Base-by-base conservation (phyloP, 2,113 vertebrate genomes). In the Poeciliopsis occidentalis region DNA sequence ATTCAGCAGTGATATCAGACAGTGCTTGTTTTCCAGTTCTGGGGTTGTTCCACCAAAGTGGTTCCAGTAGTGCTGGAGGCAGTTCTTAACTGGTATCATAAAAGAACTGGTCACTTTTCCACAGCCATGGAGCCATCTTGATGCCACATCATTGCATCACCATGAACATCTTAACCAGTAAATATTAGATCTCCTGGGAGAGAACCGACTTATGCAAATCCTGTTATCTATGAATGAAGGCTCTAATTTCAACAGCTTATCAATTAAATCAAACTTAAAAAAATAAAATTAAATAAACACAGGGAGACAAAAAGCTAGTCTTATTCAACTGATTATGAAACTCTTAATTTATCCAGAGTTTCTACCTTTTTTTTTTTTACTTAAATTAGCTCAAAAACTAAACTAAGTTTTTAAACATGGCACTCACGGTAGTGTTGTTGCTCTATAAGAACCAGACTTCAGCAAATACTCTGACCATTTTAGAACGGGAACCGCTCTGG, bases 1-100 rank as follows among this genome's bases (percentile, higher is more conserved):
- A 66, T 67, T 76, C 60, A 73, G 71, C 81, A 81, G 73, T 75
- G 68, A 85, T 60, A 64, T 60, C 26, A 24, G 41, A 68, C 26
- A 6, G 81, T 80, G 12, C 30, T 69, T 44, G 31, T 32, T n/a
- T 77, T 81, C 44, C 44, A 47, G 44, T 47, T 47, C 44, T 57
- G 51, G 22, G 24, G 11, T 57, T 57, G n/a, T 24, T 57, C 51
- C 22, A 57, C 8, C 24, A 8, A n/a, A 47, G 17, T 47, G 51
- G 22, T 24, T 57, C 51, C 51, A 57, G 22, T n/a, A 24, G 5
- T 47, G 17, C 44, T 47, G 17, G 44, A 47, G 4, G 44, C 17
- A 47, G 44, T 47, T 47, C 44, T 47, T 17, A 47, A 47, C 44
- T 47, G 17, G 51, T 22, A 24, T 22, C 2, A 51, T 22, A 54